These are phyloP conservation scores for Drosophila recens DNA, from an alignment of 2,888 invertebrate species.

Conservation along the genomic window DNA sequence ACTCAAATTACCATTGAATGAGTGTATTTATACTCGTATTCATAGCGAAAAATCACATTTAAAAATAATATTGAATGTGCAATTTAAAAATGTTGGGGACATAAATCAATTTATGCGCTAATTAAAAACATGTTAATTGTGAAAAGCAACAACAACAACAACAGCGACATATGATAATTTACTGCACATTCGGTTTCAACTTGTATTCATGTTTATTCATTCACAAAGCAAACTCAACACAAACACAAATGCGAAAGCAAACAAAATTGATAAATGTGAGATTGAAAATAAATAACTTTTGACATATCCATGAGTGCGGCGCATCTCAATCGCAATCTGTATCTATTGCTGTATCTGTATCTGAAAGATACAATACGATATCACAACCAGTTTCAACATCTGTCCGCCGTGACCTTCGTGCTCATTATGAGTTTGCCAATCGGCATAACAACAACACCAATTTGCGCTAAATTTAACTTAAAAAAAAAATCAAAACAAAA, in stretches of 20 bases:
- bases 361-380: slow-evolving; percentile 43
- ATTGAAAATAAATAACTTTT: slow-evolving; percentile 60
- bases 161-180: slow-evolving; percentile 47
- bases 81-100: slow-evolving; percentile 58
- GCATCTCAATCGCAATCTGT: slow-evolving; percentile 30
- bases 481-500: not conserved
- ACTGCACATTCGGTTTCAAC: slow-evolving; percentile 31
- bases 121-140: slow-evolving; percentile 75
- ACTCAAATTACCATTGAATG: slow-evolving; percentile 51
- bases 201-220: slow-evolving; percentile 57
- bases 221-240: slow-evolving; percentile 27
- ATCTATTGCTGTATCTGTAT: slow-evolving; percentile 8
- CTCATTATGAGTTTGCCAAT: slow-evolving; percentile 61
- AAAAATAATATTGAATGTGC: slow-evolving; percentile 62
- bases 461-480: slow-evolving; percentile 44
- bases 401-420: slow-evolving; percentile 65
- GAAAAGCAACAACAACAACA: slow-evolving; percentile 24
- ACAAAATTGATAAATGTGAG: slow-evolving; percentile 63
- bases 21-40: slow-evolving; percentile 47
- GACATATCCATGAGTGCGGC: slow-evolving; percentile 42
- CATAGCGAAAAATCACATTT: slow-evolving; percentile 31
- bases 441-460: slow-evolving; percentile 19
- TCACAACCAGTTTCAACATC: slow-evolving; percentile 47
- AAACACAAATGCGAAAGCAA: slow-evolving; percentile 18
- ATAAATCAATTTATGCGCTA: slow-evolving; percentile 72